A percentile compares a stretch with the other conserved stretches of the same genome.
These are phyloP conservation scores for Notospermus geniculatus DNA, from an alignment of 1,140 invertebrate genomes.

Conservation along the genomic window DNA sequence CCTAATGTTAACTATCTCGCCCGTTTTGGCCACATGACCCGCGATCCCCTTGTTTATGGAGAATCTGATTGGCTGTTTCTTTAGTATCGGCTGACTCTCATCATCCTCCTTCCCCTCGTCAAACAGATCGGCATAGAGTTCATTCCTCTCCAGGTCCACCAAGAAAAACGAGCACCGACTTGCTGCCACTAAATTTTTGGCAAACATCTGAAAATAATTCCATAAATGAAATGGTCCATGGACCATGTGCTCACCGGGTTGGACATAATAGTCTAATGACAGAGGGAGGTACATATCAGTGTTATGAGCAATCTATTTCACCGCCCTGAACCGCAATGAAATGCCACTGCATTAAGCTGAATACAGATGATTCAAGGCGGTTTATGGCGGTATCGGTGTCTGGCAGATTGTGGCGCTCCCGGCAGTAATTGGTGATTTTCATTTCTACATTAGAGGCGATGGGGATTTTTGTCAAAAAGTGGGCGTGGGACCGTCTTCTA, in stretches of 20 bases:
- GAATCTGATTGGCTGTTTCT: constrained; percentile 61
- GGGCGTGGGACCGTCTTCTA: not conserved
- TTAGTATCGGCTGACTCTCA: constrained; percentile 15
- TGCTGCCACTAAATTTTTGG: constrained; percentile 73
- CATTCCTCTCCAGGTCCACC: constrained; percentile 67
- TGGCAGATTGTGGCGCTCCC: too few species aligned
- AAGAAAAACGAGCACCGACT: constrained; percentile 74
- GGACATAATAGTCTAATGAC: too few species aligned
- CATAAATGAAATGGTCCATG: too few species aligned
- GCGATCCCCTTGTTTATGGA: constrained; percentile 94
- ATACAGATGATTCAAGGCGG: not conserved
- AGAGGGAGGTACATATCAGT: too few species aligned
- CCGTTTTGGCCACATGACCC: constrained; percentile 87
- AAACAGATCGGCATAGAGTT: constrained; percentile 76
- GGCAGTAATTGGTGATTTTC: too few species aligned
- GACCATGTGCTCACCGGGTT: too few species aligned
- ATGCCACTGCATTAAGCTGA: too few species aligned
- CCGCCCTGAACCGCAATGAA: too few species aligned
- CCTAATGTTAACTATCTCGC: constrained; percentile 77
- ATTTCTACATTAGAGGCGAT: too few species aligned
- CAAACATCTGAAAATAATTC: constrained; percentile 62
- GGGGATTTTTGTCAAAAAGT: too few species aligned
- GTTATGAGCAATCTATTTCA: too few species aligned
- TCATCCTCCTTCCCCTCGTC: constrained; percentile 62
- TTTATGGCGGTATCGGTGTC: not conserved